Evolutionary conservation across 2,113 vertebrate species (phyloP).

Genomic region (Microcebus griseorufus): DNA sequence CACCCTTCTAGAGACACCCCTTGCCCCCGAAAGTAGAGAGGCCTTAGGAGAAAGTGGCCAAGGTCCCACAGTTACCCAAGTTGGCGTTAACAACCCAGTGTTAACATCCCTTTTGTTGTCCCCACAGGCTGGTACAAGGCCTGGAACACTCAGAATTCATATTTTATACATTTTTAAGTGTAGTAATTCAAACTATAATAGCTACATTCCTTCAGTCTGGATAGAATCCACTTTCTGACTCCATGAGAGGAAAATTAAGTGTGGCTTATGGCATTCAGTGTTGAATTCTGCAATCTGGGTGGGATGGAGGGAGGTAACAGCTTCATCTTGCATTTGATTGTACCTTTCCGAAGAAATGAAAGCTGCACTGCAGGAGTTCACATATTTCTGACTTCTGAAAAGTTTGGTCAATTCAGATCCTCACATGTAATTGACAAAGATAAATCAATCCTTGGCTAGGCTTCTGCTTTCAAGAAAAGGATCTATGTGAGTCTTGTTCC

Average conservation of each 20-base stretch:
- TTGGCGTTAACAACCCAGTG: neutral
- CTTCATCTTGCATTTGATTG: neutral
- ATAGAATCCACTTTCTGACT: neutral
- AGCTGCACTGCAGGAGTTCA: neutral
- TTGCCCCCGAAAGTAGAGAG: neutral
- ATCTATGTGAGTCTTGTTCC: neutral
- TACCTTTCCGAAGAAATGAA: neutral
- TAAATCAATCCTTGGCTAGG: neutral
- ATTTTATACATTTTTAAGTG: neutral
- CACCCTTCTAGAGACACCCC: neutral
- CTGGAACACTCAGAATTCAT: neutral
- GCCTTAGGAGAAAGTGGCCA: neutral
- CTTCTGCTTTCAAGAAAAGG: neutral
- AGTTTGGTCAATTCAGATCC: neutral
- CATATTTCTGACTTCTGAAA: constrained; percentile 9
- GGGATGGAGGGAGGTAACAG: neutral
- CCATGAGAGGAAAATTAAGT: neutral
- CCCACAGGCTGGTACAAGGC: neutral
- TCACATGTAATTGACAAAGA: neutral
- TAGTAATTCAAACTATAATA: neutral
- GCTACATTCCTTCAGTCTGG: neutral
- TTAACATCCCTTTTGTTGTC: neutral
- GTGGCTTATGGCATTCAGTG: neutral
- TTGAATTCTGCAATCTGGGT: neutral
- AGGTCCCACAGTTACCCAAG: too few species aligned